Percentiles rank a stretch among this genome's conserved stretches.
phyloP scores from a whole-genome alignment of 2,797 vertebrate genomes.

The Semaprochilodus insignis region DNA sequence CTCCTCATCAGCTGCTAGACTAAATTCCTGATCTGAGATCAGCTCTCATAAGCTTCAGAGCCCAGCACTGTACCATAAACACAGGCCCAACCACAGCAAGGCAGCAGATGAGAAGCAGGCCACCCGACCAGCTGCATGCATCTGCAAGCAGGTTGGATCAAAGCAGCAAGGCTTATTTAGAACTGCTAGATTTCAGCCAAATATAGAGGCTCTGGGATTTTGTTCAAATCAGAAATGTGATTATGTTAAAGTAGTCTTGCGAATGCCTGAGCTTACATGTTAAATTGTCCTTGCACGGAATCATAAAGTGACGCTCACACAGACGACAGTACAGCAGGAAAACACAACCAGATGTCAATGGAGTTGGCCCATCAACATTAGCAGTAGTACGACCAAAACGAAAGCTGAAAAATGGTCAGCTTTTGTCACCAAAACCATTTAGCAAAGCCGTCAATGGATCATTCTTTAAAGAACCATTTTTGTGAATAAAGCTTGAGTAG shows the following conservation, averaged over 20 bases:
- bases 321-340: background rate
- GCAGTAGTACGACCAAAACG: background rate
- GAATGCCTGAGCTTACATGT: background rate
- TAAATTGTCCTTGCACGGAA: background rate
- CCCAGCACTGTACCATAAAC: slow-evolving; percentile 24
- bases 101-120: slow-evolving; percentile 38
- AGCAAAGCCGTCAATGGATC: background rate
- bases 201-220: background rate
- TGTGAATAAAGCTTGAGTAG: too few species aligned
- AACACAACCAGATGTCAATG: slow-evolving; percentile 29
- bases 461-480: too few species aligned
- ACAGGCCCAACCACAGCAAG: slow-evolving; percentile 24
- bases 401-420: background rate
- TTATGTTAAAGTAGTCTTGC: background rate
- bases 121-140: slow-evolving; percentile 8
- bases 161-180: background rate
- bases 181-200: background rate
- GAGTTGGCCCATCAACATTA: background rate
- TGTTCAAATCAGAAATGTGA: slow-evolving; percentile 4
- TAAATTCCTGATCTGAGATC: slow-evolving; percentile 24
- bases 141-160: slow-evolving; percentile 4
- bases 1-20: slow-evolving; percentile 17
- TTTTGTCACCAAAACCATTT: background rate
- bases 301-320: background rate
- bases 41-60: slow-evolving; percentile 28